Evolutionary conservation across 2,797 vertebrate genomes (phyloP), one percentile per base, ranked within the genome.

Genomic region (Poecilia gillii): DNA sequence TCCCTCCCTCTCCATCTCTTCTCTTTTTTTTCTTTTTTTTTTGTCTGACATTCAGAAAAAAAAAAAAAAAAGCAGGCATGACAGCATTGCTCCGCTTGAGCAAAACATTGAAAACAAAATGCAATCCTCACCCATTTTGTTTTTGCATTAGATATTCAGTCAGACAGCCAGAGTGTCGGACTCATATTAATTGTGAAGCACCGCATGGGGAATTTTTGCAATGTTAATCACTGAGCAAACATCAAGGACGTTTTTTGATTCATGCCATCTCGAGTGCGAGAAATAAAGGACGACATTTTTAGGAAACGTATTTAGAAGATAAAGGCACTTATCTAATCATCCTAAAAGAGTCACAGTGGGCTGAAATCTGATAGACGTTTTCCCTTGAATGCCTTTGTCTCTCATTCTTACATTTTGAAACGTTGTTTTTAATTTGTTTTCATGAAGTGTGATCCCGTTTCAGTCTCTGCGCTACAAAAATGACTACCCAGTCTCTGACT

Each of bases 21-120:
- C 90, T 91, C 89, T 93, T 89, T 93, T 96, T 74, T 72, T 74
- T 95, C 94, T 71, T 71, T 72, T 46, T 73, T 73, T 75, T 95
- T 95, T 95, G 95, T 96, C 95, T 96, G 95, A 95, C 95, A 94
- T 91, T 88, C 92, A 89, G 92, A 95, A 94, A 59, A 95, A 95
- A 93, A 84, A 72, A 95, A 94, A 62, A 95, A 95, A 93, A 85
- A 72, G 74, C 91, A 85, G 92, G 93, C 90, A 91, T 95, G 95
- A 94, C 94, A 96, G 95, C 93, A 92, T 89, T 90, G 94, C 94
- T 95, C 94, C 92, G 92, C 95, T 95, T 92, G 91, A 95, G 94
- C 93, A 95, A 95, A 95, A 95, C 93, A 94, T 94, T 89, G 93
- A 93, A 95, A 93, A 96, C 92, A 92, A 94, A 95, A 95, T 93